Conservation (phyloP, 2,888 invertebrate genomes). For the Lasius platythorax region DNA sequence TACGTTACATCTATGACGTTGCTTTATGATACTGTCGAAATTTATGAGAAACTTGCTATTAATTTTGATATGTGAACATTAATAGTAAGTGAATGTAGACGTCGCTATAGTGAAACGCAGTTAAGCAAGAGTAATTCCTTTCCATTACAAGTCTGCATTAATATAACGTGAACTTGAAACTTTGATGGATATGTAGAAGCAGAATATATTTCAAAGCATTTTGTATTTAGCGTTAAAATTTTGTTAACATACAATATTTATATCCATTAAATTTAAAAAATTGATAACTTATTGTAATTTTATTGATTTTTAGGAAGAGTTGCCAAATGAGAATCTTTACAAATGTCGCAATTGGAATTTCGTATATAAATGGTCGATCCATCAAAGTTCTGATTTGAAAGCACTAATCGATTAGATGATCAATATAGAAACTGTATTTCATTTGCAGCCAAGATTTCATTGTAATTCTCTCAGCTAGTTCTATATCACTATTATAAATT, state of each 20-base stretch:
- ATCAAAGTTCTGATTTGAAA: not conserved
- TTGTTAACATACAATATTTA: not conserved
- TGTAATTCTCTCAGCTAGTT: not conserved
- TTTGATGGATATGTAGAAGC: slow-evolving; percentile 7
- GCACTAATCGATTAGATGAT: not conserved
- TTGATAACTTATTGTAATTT: not conserved
- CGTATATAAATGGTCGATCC: not conserved
- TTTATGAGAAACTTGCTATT: slow-evolving; percentile 31
- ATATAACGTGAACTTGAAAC: slow-evolving; percentile 17
- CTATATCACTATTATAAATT: slow-evolving; percentile 19
- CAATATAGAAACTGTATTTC: not conserved
- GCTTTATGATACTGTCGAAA: slow-evolving; percentile 25
- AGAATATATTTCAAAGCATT: not conserved
- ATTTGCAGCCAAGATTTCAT: not conserved
- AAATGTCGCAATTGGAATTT: not conserved
- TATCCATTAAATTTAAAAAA: not conserved
- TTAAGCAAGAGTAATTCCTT: slow-evolving; percentile 39
- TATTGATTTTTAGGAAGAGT: not conserved
- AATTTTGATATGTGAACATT: slow-evolving; percentile 26
- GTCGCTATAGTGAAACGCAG: slow-evolving; percentile 22
- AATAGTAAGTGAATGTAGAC: not conserved
- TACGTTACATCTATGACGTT: not conserved
- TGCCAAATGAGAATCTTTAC: not conserved
- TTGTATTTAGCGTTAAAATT: not conserved
- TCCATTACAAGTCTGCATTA: slow-evolving; percentile 2